These are phyloP conservation scores for Chelonus insularis DNA, from an alignment of 1,140 invertebrate genomes.

Conservation along the genomic window DNA sequence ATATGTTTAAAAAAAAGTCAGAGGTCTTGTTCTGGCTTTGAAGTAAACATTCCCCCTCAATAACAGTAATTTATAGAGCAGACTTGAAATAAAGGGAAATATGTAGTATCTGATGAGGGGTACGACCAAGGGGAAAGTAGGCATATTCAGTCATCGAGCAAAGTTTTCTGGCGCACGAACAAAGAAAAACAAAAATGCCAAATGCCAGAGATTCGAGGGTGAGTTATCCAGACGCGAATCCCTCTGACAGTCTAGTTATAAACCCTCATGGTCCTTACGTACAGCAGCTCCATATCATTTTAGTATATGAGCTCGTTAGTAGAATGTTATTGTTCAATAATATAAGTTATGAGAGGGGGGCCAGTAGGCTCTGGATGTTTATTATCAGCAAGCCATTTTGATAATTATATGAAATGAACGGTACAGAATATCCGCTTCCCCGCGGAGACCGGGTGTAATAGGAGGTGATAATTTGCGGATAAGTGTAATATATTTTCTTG, in stretches of 20 bases:
- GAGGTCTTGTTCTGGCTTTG: too few relatives aligned
- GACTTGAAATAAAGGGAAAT: too few relatives aligned
- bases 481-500: constrained; percentile 39
- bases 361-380: constrained; percentile 21
- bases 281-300: neutral
- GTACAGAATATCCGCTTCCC: constrained; percentile 24
- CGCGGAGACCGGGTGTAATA: constrained; percentile 26
- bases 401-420: constrained; percentile 45
- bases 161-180: neutral
- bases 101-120: too few relatives aligned
- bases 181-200: constrained; percentile 7
- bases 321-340: constrained; percentile 36
- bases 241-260: neutral
- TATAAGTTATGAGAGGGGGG: constrained; percentile 33
- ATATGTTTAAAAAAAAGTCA: too few relatives aligned
- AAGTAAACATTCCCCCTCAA: too few relatives aligned
- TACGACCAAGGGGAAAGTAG: too few relatives aligned
- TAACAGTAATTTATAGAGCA: too few relatives aligned
- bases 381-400: constrained; percentile 33
- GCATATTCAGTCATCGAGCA: neutral
- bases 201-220: neutral
- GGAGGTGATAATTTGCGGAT: constrained; percentile 39
- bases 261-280: too few relatives aligned
- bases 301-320: constrained; percentile 33
- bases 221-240: neutral